Evolutionary conservation across 2,797 vertebrate genomes (phyloP).

Genomic region (Apogon hyalosoma): DNA sequence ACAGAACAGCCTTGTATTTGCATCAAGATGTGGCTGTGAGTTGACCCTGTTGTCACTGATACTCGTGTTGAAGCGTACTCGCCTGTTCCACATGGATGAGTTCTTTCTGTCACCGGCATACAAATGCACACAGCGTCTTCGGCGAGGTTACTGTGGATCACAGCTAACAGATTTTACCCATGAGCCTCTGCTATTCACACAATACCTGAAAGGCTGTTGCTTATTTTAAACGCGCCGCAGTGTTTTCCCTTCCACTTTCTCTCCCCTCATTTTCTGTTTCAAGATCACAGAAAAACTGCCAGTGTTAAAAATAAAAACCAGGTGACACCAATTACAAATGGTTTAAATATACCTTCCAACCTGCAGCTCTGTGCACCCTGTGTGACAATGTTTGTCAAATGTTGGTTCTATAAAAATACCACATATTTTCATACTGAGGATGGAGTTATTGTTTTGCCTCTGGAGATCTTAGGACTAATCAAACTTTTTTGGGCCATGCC

Average conservation of each 20-base stretch:
- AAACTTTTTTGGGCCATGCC: constrained; percentile 11
- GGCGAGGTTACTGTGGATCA: constrained; percentile 39
- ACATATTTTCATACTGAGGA: neutral
- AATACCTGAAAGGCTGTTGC: constrained; percentile 3
- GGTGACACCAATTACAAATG: neutral
- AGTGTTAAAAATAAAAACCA: neutral
- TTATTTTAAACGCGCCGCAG: constrained; percentile 22
- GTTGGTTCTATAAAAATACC: neutral
- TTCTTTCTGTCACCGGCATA: constrained; percentile 32
- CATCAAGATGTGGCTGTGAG: constrained; percentile 42
- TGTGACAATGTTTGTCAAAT: neutral
- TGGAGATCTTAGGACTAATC: constrained; percentile 1
- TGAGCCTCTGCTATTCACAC: constrained; percentile 5
- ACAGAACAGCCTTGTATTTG: constrained; percentile 11
- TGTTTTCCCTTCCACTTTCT: constrained; percentile 32
- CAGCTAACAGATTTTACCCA: constrained; percentile 47
- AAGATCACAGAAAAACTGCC: constrained; percentile 9
- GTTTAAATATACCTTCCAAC: neutral
- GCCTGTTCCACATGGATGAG: constrained; percentile 54
- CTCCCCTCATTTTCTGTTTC: constrained; percentile 7
- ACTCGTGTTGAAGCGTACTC: constrained; percentile 25
- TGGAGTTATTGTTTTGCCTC: constrained; percentile 5
- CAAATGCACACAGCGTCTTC: constrained; percentile 3
- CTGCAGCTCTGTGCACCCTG: neutral
- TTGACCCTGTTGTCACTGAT: constrained; percentile 28